Evolutionary conservation across 2,888 invertebrate species (phyloP).

Genomic region (Eledona agricola): DNA sequence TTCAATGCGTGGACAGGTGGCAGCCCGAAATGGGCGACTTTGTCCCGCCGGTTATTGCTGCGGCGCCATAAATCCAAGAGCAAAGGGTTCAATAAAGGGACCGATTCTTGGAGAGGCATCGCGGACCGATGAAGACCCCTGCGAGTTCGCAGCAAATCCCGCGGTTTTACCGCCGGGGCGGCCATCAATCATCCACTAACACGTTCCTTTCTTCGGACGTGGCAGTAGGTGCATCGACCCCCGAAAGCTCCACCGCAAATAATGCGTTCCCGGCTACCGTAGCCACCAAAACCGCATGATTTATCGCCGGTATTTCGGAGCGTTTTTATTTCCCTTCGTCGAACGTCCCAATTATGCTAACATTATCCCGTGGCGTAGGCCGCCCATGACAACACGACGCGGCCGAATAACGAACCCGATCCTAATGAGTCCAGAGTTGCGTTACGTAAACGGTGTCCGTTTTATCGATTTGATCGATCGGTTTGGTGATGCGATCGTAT

Average conservation of each 20-base stretch:
- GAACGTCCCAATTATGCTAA: conserved; percentile 17
- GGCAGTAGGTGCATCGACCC: conserved; percentile 26
- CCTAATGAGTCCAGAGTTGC: conserved; percentile 18
- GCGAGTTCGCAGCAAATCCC: conserved; percentile 24
- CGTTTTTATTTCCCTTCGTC: conserved; percentile 11
- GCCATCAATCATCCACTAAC: conserved; percentile 37
- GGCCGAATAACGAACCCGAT: conserved; percentile 10
- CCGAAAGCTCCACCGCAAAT: conserved; percentile 27
- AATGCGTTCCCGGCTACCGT: conserved; percentile 30
- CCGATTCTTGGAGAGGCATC: conserved; percentile 26
- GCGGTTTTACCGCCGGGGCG: conserved; percentile 26
- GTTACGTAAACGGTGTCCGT: conserved; percentile 32
- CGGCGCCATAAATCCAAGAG: conserved; percentile 24
- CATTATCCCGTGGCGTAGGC: conserved; percentile 15
- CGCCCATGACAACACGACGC: conserved; percentile 5
- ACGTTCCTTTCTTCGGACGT: conserved; percentile 22
- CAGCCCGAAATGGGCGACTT: conserved; percentile 31
- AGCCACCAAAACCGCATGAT: conserved; percentile 31
- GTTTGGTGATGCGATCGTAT: conserved; percentile 39
- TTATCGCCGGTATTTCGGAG: conserved; percentile 19
- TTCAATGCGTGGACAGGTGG: conserved; percentile 39
- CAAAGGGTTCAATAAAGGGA: too few species aligned
- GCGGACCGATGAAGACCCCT: conserved; percentile 27
- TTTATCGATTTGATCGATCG: conserved; percentile 43
- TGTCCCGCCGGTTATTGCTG: conserved; percentile 27